A percentile compares a stretch with the other conserved stretches of the same genome.
Conservation (phyloP, 1,140 invertebrate species). For the Drosophila rufa region DNA sequence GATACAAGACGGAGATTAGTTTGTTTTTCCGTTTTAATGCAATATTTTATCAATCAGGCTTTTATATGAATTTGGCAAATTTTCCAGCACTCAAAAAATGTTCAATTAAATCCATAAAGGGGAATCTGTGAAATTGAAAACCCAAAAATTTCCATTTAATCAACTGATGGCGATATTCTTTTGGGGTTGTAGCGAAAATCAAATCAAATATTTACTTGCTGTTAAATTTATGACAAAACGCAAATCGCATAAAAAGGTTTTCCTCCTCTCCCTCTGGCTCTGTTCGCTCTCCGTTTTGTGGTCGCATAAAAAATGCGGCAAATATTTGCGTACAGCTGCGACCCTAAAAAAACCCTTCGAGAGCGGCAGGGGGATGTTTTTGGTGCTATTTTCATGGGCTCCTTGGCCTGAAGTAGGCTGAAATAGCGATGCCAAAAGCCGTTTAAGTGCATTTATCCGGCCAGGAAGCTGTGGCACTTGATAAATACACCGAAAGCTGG, state of each 20-base stretch:
- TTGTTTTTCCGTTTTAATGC: no score
- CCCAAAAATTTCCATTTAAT: conserved; percentile 66
- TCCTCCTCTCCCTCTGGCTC: background rate
- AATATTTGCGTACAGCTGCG: conserved; percentile 74
- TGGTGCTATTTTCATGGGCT: conserved; percentile 27
- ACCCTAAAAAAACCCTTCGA: conserved; percentile 26
- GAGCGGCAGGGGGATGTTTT: background rate
- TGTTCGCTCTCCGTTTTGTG: conserved; percentile 27
- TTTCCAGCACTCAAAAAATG: conserved; percentile 3
- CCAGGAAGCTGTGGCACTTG: conserved; percentile 34
- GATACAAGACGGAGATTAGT: no score
- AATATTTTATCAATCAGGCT: no score
- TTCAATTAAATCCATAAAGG: conserved; percentile 30
- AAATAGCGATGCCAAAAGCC: conserved; percentile 45
- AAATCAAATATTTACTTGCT: conserved; percentile 78
- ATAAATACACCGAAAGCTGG: conserved; percentile 28
- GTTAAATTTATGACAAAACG: conserved; percentile 76
- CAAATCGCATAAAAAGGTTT: conserved; percentile 63
- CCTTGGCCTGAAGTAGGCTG: conserved; percentile 17
- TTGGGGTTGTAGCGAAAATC: conserved; percentile 39
- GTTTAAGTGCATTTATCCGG: conserved; percentile 71
- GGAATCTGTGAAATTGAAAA: conserved; percentile 38
- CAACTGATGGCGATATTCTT: conserved; percentile 36
- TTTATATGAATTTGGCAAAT: background rate
- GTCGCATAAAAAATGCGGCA: conserved; percentile 68